phyloP scores from a whole-genome alignment of 2,113 vertebrate genomes.

The Ammodytes dubius region DNA sequence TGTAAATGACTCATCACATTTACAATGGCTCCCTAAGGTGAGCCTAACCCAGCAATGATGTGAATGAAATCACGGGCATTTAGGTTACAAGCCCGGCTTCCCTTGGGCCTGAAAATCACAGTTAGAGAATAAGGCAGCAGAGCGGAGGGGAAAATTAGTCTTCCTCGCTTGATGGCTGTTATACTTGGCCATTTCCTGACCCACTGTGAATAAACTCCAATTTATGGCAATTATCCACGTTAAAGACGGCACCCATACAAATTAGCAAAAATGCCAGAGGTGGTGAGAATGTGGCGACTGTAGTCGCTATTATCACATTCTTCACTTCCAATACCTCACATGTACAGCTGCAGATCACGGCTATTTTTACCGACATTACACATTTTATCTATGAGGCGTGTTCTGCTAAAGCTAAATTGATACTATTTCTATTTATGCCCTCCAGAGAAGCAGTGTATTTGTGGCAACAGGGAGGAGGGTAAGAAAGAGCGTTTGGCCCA shows the following conservation, averaged over 20 bases:
- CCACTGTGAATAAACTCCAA: constrained; percentile 75
- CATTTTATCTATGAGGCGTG: constrained; percentile 38
- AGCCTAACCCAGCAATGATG: constrained; percentile 54
- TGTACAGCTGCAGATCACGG: constrained; percentile 39
- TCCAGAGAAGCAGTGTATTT: constrained; percentile 36
- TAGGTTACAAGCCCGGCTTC: constrained; percentile 56
- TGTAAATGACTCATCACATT: constrained; percentile 78
- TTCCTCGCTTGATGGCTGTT: constrained; percentile 66
- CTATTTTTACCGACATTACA: constrained; percentile 44
- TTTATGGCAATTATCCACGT: constrained; percentile 77
- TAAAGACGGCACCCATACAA: constrained; percentile 69
- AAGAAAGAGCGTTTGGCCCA: constrained; percentile 13
- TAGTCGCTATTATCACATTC: constrained; percentile 51
- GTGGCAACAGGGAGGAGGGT: constrained; percentile 23
- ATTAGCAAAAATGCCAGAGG: constrained; percentile 72
- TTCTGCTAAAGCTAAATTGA: constrained; percentile 41
- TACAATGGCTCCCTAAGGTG: constrained; percentile 69
- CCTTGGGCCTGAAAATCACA: constrained; percentile 43
- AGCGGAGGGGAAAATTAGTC: constrained; percentile 63
- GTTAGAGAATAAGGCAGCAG: constrained; percentile 46
- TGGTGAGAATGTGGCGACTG: constrained; percentile 58
- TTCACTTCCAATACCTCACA: constrained; percentile 50
- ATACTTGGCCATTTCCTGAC: constrained; percentile 76
- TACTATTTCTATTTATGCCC: constrained; percentile 47
- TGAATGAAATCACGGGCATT: constrained; percentile 75